Percentiles rank a stretch among this genome's conserved stretches.
Conservation (phyloP, 1,140 invertebrate species). For the Conus betulinus region DNA sequence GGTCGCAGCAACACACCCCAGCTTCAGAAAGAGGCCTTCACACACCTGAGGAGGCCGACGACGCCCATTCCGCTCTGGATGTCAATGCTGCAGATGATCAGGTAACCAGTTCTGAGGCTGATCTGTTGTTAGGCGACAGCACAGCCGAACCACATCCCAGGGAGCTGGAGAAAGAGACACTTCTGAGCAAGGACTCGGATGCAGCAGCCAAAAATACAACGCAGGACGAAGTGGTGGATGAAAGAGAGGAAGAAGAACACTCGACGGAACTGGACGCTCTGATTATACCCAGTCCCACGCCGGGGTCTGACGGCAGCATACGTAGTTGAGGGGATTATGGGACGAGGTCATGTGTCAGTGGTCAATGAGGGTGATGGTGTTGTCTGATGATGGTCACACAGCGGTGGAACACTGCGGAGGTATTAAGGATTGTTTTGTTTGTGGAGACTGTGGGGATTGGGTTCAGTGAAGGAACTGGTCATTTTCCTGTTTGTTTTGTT, state of each 20-base stretch:
- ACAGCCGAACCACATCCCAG: not conserved
- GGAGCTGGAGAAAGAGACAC: not conserved
- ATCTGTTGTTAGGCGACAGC: not conserved
- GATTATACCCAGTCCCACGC: not conserved
- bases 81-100: not conserved
- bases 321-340: not conserved
- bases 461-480: too few species aligned
- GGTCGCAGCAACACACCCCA: not conserved
- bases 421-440: too few species aligned
- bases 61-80: too few species aligned
- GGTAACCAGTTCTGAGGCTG: not conserved
- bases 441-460: too few species aligned
- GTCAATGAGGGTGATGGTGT: too few species aligned
- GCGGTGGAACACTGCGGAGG: too few species aligned
- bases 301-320: not conserved
- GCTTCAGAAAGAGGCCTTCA: not conserved
- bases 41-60: too few species aligned
- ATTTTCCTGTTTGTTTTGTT: too few species aligned
- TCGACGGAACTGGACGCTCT: conserved; percentile 19
- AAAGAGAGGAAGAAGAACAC: not conserved
- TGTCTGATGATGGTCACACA: too few species aligned
- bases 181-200: not conserved
- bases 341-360: too few species aligned
- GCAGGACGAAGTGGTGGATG: not conserved
- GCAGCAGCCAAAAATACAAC: too few species aligned